Conservation (phyloP, 2,888 invertebrate species). For the Caenorhabditis parvicauda region DNA sequence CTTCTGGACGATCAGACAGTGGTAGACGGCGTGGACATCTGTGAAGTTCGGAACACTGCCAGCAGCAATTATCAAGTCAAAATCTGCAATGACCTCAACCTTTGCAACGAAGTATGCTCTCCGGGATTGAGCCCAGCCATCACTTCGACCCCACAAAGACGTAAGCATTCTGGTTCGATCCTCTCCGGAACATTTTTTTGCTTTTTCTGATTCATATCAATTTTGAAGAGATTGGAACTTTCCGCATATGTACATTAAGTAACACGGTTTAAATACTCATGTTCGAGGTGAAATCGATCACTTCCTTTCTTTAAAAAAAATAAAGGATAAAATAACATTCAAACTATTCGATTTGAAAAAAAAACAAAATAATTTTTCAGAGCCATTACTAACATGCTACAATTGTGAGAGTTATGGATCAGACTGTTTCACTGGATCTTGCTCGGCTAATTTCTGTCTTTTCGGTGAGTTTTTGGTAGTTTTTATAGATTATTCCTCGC, state of each 20-base stretch:
- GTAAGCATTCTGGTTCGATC: slow-evolving; percentile 5
- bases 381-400: slow-evolving; percentile 28
- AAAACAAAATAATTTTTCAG: slow-evolving; percentile 10
- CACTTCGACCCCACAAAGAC: slow-evolving; percentile 24
- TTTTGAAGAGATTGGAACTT: too few species aligned
- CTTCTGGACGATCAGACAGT: slow-evolving; percentile 28
- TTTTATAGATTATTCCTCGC: not conserved
- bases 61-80: slow-evolving; percentile 28
- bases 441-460: slow-evolving; percentile 28
- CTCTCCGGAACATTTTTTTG: too few species aligned
- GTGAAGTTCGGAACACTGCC: slow-evolving; percentile 32
- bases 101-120: slow-evolving; percentile 33
- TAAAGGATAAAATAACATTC: not conserved
- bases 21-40: slow-evolving; percentile 23
- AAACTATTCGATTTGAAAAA: not conserved
- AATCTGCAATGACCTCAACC: slow-evolving; percentile 29
- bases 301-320: too few species aligned
- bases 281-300: too few species aligned
- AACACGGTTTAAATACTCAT: too few species aligned
- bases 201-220: too few species aligned
- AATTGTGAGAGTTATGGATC: slow-evolving; percentile 16
- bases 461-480: slow-evolving; percentile 13
- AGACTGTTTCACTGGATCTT: slow-evolving; percentile 28
- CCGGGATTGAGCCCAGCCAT: slow-evolving; percentile 25
- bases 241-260: too few species aligned